phyloP scores from a whole-genome alignment of 2,888 invertebrate species.

The Odontocolon sp. region DNA sequence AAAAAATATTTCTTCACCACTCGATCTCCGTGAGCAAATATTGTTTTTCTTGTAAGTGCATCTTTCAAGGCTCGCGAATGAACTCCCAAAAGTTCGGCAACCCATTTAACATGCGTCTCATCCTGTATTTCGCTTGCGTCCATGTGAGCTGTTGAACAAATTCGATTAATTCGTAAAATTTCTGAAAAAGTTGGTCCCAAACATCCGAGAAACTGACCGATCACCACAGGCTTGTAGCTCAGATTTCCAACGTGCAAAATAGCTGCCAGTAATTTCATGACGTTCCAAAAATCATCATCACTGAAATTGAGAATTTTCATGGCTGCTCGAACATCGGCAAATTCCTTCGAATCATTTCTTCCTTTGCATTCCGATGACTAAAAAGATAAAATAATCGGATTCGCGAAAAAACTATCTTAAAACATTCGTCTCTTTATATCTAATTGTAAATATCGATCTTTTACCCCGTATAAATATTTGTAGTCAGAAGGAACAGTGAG shows the following conservation, averaged over 20 bases:
- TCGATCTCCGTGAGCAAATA: conserved; percentile 91
- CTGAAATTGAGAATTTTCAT: conserved; percentile 95
- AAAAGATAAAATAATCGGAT: not conserved
- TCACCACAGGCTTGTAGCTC: conserved; percentile 87
- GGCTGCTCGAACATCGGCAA: conserved; percentile 94
- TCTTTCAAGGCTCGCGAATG: conserved; percentile 87
- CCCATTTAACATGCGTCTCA: conserved; percentile 85
- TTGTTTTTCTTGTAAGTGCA: conserved; percentile 92
- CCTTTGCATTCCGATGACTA: conserved; percentile 85
- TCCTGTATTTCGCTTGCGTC: conserved; percentile 94
- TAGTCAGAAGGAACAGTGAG: conserved; percentile 89
- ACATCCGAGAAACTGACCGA: conserved; percentile 75
- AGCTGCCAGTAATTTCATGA: conserved; percentile 92
- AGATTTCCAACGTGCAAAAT: conserved; percentile 96
- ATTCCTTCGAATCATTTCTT: conserved; percentile 92
- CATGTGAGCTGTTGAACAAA: conserved; percentile 86
- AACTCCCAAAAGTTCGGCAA: conserved; percentile 88
- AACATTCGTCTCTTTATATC: not conserved
- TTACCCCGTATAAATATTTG: conserved; percentile 89
- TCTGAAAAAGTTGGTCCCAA: not conserved
- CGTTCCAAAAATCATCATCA: conserved; percentile 91
- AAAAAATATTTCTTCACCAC: conserved; percentile 82
- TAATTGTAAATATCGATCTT: too few relatives aligned
- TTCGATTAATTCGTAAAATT: not conserved
- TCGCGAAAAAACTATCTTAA: not conserved